Evolutionary conservation across 2,113 vertebrate species (phyloP), one percentile per base, ranked within the genome.

Genomic region (Otis tarda): DNA sequence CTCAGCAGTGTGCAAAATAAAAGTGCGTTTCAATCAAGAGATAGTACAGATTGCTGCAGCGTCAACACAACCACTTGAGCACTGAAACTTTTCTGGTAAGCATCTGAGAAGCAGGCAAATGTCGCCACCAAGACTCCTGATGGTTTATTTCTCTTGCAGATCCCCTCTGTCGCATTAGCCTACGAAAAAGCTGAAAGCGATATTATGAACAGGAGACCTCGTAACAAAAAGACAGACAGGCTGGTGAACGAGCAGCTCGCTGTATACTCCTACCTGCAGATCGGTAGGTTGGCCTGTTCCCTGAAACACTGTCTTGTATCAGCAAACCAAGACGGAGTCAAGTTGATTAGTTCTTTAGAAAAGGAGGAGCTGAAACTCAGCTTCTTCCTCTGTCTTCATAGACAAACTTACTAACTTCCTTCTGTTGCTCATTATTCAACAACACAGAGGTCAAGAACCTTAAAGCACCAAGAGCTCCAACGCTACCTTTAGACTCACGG

Each of bases 111-210:
- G 23, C 7, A 12, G n/a, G 25, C 7, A 49, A 25, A n/a, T 0
- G 14, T 14, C 60, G 28, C 9, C 23, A 25, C 21, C 52, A 22
- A 33, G 71, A 6, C 60, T 12, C 92, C 90, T 92, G 55, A 93
- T 2, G 7, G 63, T 55, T 49, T 50, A 17, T 68, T 49, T 92
- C 41, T 68, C 8, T 65, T 87, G 60, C 45, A 98, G 98, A 98
- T 98, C 63, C 98, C 98, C n/a, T 98, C 98, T 18, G 97, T 98
- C 6, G 97, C 98, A 1, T 41, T 98, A 90, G 98, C 98, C 35
- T 98, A 98, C 0, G 98, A 98, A 73, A 98, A 98, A 94, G 98
- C 98, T 5, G 98, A 98, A 92, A 98, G 98, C 0, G 98, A 98
- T 79, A 98, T 98, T 10, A 98, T 98, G 98, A 98, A 98, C 89